Evolutionary conservation across 2,888 invertebrate genomes (phyloP).

Genomic region (Volucella bombylans): DNA sequence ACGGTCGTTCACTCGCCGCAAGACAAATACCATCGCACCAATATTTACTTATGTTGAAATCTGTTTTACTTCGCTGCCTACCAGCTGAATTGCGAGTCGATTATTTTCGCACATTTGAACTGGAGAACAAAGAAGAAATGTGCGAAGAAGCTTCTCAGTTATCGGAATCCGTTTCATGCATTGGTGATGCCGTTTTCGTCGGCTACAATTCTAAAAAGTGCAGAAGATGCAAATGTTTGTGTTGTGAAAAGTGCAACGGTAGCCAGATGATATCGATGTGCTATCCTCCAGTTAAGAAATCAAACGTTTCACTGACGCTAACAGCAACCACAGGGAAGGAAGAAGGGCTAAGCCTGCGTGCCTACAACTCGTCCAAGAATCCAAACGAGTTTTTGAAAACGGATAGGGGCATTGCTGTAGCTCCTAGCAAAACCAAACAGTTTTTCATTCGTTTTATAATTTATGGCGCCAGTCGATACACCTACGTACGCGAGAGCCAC

Average conservation of each 20-base stretch:
- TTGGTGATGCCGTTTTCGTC: constrained; percentile 32
- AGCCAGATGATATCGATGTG: constrained; percentile 12
- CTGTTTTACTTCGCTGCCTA: constrained; percentile 37
- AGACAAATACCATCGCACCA: constrained; percentile 18
- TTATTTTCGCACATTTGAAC: no score
- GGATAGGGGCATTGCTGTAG: no score
- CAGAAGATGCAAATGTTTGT: constrained; percentile 8
- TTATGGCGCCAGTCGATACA: no score
- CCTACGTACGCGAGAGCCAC: no score
- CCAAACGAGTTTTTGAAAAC: constrained; percentile 31
- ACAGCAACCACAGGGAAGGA: background rate
- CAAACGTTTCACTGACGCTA: background rate
- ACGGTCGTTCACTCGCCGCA: constrained; percentile 32
- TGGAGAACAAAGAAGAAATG: constrained; percentile 1
- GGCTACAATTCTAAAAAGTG: constrained; percentile 28
- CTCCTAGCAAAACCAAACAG: no score
- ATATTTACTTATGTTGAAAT: constrained; percentile 46
- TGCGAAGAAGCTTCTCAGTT: background rate
- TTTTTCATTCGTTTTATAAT: no score
- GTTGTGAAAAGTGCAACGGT: constrained; percentile 23
- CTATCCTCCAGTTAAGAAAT: background rate
- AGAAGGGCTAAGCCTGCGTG: constrained; percentile 5
- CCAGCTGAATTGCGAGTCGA: no score
- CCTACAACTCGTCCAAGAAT: constrained; percentile 6
- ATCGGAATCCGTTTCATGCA: constrained; percentile 6